Conservation (phyloP, 1,140 invertebrate species). For the Phenacoccus solenopsis region DNA sequence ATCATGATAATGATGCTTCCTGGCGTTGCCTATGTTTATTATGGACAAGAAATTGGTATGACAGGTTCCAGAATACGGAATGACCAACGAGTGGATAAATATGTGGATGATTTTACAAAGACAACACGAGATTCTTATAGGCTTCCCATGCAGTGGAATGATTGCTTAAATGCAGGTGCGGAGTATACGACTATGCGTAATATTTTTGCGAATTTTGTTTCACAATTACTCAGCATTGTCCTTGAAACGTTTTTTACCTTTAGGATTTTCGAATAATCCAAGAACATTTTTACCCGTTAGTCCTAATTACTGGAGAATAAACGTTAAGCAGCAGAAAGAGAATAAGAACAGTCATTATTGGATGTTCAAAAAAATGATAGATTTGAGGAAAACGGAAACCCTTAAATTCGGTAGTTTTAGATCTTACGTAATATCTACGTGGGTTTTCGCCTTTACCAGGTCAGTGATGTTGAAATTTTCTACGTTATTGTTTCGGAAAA, state of each 20-base stretch:
- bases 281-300: constrained; percentile 37
- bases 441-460: constrained; percentile 16
- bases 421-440: constrained; percentile 3
- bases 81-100: constrained; percentile 34
- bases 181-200: too few species aligned
- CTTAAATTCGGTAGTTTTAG: constrained; percentile 20
- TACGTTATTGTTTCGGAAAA: too few species aligned
- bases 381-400: constrained; percentile 18
- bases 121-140: constrained; percentile 47
- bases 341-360: constrained; percentile 11
- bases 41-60: constrained; percentile 70
- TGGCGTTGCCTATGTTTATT: constrained; percentile 58
- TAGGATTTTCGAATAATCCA: neutral
- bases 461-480: neutral
- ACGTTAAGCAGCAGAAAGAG: constrained; percentile 33
- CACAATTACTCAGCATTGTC: too few species aligned
- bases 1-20: constrained; percentile 54
- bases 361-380: constrained; percentile 19
- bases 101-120: constrained; percentile 25
- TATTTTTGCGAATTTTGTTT: too few species aligned
- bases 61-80: constrained; percentile 42
- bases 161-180: constrained; percentile 26
- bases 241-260: too few species aligned
- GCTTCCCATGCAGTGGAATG: constrained; percentile 63
- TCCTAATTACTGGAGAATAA: constrained; percentile 37